Evolutionary conservation across 2,888 invertebrate species (phyloP).

Genomic region (Aspidiotus destructor): DNA sequence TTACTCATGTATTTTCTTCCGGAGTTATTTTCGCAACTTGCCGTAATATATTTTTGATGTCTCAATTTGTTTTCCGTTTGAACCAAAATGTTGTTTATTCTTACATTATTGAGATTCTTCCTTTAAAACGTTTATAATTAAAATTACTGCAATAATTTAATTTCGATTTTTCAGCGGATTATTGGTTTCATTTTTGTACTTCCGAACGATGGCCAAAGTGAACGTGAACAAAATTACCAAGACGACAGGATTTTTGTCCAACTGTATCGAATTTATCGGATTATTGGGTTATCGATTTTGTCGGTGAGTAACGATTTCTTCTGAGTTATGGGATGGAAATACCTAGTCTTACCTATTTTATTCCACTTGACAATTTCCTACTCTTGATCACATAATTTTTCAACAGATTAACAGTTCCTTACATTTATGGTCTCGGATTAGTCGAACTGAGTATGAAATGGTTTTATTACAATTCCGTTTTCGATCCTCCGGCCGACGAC

Average conservation of each 20-base stretch:
- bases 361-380: too few species aligned
- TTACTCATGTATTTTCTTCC: too few species aligned
- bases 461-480: conserved; percentile 60
- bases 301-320: conserved; percentile 37
- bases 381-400: conserved; percentile 3
- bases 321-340: too few species aligned
- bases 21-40: too few species aligned
- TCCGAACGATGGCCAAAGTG: conserved; percentile 44
- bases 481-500: conserved; percentile 60
- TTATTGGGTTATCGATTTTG: conserved; percentile 54
- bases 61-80: too few species aligned
- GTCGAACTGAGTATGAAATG: conserved; percentile 63
- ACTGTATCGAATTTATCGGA: conserved; percentile 45
- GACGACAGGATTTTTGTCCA: conserved; percentile 40
- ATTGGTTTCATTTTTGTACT: conserved; percentile 72
- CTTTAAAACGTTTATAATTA: too few species aligned
- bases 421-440: conserved; percentile 65
- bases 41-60: too few species aligned
- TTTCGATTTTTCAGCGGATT: conserved; percentile 54
- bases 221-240: conserved; percentile 39
- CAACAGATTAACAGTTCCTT: conserved; percentile 67
- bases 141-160: too few species aligned
- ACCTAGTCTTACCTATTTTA: too few species aligned
- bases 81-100: too few species aligned
- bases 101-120: too few species aligned